These are phyloP conservation scores for Ptilorrhoa leucosticta DNA, from an alignment of 2,113 vertebrate genomes.

Conservation along the genomic window DNA sequence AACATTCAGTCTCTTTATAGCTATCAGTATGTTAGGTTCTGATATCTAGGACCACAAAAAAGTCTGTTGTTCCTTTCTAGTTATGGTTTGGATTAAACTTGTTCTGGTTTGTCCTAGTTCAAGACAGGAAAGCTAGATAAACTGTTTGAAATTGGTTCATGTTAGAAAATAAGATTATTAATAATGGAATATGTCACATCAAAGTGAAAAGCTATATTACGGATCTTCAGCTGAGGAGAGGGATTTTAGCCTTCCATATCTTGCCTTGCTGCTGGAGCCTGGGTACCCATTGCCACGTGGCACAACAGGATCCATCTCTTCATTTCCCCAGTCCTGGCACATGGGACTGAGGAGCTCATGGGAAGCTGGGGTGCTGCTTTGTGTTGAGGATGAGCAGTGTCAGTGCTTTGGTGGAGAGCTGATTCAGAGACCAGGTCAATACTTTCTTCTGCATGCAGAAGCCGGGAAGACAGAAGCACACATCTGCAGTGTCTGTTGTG, in stretches of 20 bases:
- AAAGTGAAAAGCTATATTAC: neutral
- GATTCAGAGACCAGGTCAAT: neutral
- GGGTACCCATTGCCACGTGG: fast-evolving
- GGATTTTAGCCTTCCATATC: neutral
- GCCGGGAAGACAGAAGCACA: neutral
- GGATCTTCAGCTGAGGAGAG: neutral
- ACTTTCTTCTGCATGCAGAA: neutral
- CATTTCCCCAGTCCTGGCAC: neutral
- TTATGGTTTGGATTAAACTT: neutral
- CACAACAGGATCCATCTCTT: neutral
- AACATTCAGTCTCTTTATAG: neutral
- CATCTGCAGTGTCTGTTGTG: neutral
- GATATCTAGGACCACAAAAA: neutral
- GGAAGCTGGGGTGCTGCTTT: neutral
- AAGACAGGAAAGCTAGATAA: neutral
- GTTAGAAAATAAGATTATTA: neutral
- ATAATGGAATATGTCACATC: neutral
- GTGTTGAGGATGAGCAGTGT: neutral
- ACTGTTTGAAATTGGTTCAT: neutral
- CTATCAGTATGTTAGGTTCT: neutral
- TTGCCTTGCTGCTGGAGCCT: neutral
- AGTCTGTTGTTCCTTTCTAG: neutral
- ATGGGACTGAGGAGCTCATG: neutral
- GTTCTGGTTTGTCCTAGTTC: neutral
- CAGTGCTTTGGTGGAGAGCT: neutral